These are phyloP conservation scores for Rhinoptilus africanus DNA, from an alignment of 2,113 vertebrate genomes.

Conservation along the genomic window DNA sequence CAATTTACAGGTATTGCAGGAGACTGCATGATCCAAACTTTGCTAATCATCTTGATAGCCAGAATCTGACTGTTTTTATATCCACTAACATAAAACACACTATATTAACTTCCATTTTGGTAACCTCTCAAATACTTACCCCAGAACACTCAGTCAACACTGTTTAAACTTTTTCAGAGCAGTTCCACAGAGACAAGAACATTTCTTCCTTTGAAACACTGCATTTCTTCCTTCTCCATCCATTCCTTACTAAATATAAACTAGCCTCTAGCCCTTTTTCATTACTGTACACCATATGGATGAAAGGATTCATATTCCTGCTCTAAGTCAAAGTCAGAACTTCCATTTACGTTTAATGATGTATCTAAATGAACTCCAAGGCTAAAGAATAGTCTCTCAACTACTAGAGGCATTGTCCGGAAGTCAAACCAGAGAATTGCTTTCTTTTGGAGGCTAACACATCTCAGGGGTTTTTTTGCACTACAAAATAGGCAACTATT, in stretches of 20 bases:
- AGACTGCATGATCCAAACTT: background rate
- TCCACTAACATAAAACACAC: accelerated
- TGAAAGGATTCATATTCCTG: background rate
- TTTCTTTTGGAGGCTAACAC: background rate
- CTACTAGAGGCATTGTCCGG: background rate
- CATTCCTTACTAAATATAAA: background rate
- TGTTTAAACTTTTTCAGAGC: background rate
- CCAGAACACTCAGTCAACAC: background rate
- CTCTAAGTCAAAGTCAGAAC: background rate
- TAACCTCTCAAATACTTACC: background rate
- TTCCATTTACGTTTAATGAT: background rate
- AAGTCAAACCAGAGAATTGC: background rate
- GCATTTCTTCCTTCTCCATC: background rate
- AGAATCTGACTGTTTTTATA: background rate
- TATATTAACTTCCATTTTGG: background rate
- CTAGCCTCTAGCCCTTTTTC: background rate
- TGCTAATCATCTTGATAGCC: background rate
- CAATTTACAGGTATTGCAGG: background rate
- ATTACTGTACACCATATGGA: background rate
- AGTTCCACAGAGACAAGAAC: background rate
- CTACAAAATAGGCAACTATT: background rate
- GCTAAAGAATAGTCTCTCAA: background rate
- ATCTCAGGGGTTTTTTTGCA: background rate
- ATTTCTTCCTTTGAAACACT: background rate
- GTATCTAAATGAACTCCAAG: background rate